Base-by-base conservation (phyloP, 2,888 invertebrate genomes). In the Tryphoninae sp. region DNA sequence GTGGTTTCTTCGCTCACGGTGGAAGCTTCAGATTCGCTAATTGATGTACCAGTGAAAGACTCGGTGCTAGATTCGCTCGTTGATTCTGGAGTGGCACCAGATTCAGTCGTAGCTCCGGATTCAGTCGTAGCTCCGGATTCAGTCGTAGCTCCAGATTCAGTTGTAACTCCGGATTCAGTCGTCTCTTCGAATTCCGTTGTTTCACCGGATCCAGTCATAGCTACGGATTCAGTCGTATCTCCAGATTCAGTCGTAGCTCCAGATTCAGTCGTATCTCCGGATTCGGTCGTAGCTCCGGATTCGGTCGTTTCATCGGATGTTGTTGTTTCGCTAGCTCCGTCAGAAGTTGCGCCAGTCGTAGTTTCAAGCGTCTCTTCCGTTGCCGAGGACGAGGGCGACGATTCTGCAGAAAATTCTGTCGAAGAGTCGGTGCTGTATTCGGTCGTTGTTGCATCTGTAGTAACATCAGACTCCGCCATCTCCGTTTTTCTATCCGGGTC, bases 1-100 rank as follows among this genome's bases (percentile, higher is more conserved):
- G 90, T 89, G 9, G 89, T 88, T 62, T 88, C 88, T 74, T 89
- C 90, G 55, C 83, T 83, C 26, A 59, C 86, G 22, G 87, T 88
- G 13, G 87, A 86, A 26, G 76, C 81, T 53, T 83, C 87, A n/a
- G 85, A 81, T 77, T 82, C 83, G 33, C 83, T 83, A 33, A 71
- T 80, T 71, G 64, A 79, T 16, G 85, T 82, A 62, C 72, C 51
- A 9, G 80, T 82, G 19, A 85, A 83, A 9, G 81, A 67, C 51
- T 84, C 87, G n/a, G 88, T 89, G 53, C 76, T 86, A 11, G 86
- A 84, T 49, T 84, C 86, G 33, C 49, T 49, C n/a, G 76, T 81
- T 1, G 87, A 79, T 62, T 77, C 67, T n/a, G 61, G 79, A 59
- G 81, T 86, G 49, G 67, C 81, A 4, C 58, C 78, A 22, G 85